Conservation (phyloP, 1,140 invertebrate genomes). For the Teleopsis dalmanni region DNA sequence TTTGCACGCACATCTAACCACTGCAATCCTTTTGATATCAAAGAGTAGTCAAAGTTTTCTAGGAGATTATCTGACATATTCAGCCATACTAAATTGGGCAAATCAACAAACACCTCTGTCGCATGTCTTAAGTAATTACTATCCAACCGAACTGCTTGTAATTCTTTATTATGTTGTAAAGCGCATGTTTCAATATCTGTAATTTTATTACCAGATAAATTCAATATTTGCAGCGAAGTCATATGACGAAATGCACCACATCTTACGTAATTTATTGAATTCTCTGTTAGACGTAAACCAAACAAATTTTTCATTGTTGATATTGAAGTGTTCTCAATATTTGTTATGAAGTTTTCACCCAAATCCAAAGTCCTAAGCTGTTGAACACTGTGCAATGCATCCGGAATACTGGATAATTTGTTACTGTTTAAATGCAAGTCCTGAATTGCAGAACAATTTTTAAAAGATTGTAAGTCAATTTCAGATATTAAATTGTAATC, state of each 20-base stretch:
- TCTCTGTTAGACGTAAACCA: slow-evolving; percentile 77
- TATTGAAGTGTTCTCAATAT: slow-evolving; percentile 75
- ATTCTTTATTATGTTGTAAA: slow-evolving; percentile 74
- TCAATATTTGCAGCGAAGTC: slow-evolving; percentile 75
- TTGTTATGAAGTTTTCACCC: slow-evolving; percentile 79
- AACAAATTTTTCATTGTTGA: slow-evolving; percentile 67
- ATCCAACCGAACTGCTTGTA: slow-evolving; percentile 80
- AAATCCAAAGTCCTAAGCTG: slow-evolving; percentile 79
- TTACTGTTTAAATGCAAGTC: slow-evolving; percentile 87
- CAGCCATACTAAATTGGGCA: slow-evolving; percentile 81
- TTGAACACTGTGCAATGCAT: slow-evolving; percentile 70
- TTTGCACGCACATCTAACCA: slow-evolving; percentile 87
- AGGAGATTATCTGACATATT: slow-evolving; percentile 88
- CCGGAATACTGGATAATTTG: slow-evolving; percentile 72
- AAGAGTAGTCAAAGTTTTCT: slow-evolving; percentile 83
- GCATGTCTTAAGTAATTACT: slow-evolving; percentile 82
- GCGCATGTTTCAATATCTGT: slow-evolving; percentile 75
- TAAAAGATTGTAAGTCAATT: slow-evolving; percentile 70
- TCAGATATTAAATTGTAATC: slow-evolving; percentile 75
- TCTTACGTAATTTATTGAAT: slow-evolving; percentile 77
- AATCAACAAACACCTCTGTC: slow-evolving; percentile 71
- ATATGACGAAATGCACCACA: slow-evolving; percentile 78
- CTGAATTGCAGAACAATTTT: slow-evolving; percentile 75
- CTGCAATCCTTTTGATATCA: slow-evolving; percentile 80
- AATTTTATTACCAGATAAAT: slow-evolving; percentile 81